Base-by-base conservation (phyloP, 2,113 vertebrate species). In the Stictonetta naevosa region DNA sequence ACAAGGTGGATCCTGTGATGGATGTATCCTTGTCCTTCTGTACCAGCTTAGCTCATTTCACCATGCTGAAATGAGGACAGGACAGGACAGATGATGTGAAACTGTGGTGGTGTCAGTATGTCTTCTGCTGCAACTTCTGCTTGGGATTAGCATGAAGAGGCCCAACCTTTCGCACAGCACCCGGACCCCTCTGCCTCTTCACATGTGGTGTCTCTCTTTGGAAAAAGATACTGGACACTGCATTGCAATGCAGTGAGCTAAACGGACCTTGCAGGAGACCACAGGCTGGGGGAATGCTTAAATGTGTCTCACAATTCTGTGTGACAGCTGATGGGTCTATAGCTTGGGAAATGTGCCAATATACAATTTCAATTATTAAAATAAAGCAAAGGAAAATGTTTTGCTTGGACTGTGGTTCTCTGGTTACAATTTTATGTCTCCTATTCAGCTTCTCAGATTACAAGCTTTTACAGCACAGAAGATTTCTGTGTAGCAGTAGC, bases 201-300 rank as follows among this genome's bases (percentile, higher is more conserved):
- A 48, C 22, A 23, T 0, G 0, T 31, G 29, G 26, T 12, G 4
- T 76, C 17, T 62, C 50, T 50, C n/a, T 23, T 25, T 31, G 23
- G 16, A 15, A 26, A 74, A 25, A 58, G n/a, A 50, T 34, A 6
- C 8, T 4, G 40, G 59, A 22, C 15, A 22, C 48, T 66, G 36
- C 38, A 12, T n/a, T 1, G 2, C 23, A 58, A 6, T 12, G 69
- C 2, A 0, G 3, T 40, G 36, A 88, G 42, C 53, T 60, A 33
- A n/a, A 31, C 66, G 33, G 38, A 19, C 18, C 42, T 44, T 62
- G 71, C 40, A 59, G 64, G 36, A 64, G 10, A 26, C 2, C 25
- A 3, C 0, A 48, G 38, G 15, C 21, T 77, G 29, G 11, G 23
- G 29, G 22, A 78, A 53, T 6, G 19, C 48, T 56, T 33, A 20